Evolutionary conservation across 1,140 invertebrate species (phyloP).

Genomic region (Leguminivora glycinivorella): DNA sequence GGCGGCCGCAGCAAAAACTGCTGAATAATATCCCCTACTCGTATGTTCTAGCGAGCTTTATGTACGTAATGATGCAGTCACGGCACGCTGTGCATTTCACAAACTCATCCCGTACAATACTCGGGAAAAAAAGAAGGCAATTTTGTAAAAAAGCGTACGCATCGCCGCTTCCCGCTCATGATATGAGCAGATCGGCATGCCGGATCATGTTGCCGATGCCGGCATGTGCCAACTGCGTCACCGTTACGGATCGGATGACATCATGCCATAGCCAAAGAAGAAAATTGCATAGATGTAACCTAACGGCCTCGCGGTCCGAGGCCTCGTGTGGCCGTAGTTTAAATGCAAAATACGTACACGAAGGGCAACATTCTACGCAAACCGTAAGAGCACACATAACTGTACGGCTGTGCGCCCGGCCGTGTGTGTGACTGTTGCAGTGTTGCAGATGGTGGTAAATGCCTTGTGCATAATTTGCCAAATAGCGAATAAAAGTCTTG

Average conservation of each 20-base stretch:
- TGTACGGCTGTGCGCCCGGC: slow-evolving; percentile 31
- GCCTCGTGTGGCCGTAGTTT: neutral
- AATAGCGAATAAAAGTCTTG: neutral
- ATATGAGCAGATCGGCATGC: slow-evolving; percentile 35
- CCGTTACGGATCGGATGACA: slow-evolving; percentile 41
- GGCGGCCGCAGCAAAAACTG: slow-evolving; percentile 60
- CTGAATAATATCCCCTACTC: slow-evolving; percentile 64
- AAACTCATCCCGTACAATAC: slow-evolving; percentile 41
- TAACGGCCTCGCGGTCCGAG: slow-evolving; percentile 6
- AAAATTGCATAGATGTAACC: slow-evolving; percentile 25
- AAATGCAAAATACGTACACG: slow-evolving; percentile 13
- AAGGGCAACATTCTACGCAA: slow-evolving; percentile 18
- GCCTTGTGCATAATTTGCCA: slow-evolving; percentile 11
- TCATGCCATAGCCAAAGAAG: slow-evolving; percentile 32
- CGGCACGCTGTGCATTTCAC: slow-evolving; percentile 50
- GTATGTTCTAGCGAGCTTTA: slow-evolving; percentile 50
- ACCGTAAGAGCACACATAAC: slow-evolving; percentile 31
- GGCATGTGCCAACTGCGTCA: slow-evolving; percentile 67
- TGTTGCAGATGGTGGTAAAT: slow-evolving; percentile 17
- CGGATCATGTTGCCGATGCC: slow-evolving; percentile 43
- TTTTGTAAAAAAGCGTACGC: slow-evolving; percentile 17
- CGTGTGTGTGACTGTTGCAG: slow-evolving; percentile 9
- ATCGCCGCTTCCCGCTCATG: slow-evolving; percentile 18
- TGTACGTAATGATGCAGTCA: slow-evolving; percentile 58
- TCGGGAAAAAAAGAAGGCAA: slow-evolving; percentile 32